Percentiles rank a stretch among this genome's conserved stretches.
Evolutionary conservation across 2,888 invertebrate species (phyloP).

Genomic region (Octonoba sinensis): DNA sequence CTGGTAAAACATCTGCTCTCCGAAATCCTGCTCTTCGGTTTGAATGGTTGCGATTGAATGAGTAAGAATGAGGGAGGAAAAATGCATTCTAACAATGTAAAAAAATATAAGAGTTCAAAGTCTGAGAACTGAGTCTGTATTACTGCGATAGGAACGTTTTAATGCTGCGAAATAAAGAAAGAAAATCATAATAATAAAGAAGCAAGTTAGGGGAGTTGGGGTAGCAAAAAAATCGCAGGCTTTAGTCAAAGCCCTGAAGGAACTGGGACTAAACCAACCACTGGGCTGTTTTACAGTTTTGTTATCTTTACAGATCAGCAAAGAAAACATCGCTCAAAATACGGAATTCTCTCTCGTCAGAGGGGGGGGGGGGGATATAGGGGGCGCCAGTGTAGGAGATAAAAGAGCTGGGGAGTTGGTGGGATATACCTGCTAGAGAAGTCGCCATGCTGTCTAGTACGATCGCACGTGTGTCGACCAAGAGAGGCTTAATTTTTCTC

Average conservation of each 20-base stretch:
- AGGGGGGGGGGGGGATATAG: neutral
- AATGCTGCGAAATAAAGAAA: slow-evolving; percentile 38
- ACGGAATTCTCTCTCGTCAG: slow-evolving; percentile 30
- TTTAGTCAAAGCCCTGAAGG: slow-evolving; percentile 58
- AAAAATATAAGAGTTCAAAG: neutral
- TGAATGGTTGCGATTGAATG: slow-evolving; percentile 8
- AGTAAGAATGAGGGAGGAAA: neutral
- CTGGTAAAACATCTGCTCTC: slow-evolving; percentile 35
- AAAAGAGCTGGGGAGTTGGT: slow-evolving; percentile 20
- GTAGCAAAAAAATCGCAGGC: slow-evolving; percentile 19
- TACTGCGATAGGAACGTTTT: slow-evolving; percentile 57
- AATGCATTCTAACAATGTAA: neutral
- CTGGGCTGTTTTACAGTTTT: slow-evolving; percentile 64
- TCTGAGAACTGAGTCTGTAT: slow-evolving; percentile 25
- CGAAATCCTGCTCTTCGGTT: slow-evolving; percentile 17
- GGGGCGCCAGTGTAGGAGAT: slow-evolving; percentile 21
- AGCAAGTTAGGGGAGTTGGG: neutral
- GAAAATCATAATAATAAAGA: slow-evolving; percentile 62
- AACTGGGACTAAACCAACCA: slow-evolving; percentile 55
- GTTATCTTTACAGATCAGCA: slow-evolving; percentile 64
- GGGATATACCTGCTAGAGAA: slow-evolving; percentile 21
- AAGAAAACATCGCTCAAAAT: slow-evolving; percentile 63
- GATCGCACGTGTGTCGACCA: slow-evolving; percentile 39
- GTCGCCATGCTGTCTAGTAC: slow-evolving; percentile 49
- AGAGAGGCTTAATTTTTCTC: slow-evolving; percentile 61